Conservation (phyloP, 1,140 invertebrate species). For the Triops cancriformis region DNA sequence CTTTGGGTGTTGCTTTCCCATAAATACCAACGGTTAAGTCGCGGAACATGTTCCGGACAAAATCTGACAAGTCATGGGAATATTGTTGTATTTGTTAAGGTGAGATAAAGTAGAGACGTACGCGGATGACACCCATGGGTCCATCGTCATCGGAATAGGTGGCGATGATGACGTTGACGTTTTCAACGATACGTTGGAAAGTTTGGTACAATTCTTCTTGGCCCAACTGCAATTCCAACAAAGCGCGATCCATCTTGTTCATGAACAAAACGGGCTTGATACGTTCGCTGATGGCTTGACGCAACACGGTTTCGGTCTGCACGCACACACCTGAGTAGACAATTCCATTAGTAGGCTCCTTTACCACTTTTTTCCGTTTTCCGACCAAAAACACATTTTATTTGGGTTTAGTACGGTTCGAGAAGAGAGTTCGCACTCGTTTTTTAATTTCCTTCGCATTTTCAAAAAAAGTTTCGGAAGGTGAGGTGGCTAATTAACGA, state of each 20-base stretch:
- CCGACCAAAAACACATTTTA: neutral
- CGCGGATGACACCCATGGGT: constrained; percentile 97
- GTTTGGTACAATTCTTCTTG: constrained; percentile 97
- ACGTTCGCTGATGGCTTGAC: constrained; percentile 97
- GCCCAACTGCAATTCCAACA: constrained; percentile 89
- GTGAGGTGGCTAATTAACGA: no score
- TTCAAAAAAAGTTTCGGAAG: no score
- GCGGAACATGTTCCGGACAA: constrained; percentile 16
- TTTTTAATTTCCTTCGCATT: no score
- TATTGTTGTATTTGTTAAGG: constrained; percentile 37
- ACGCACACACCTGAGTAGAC: constrained; percentile 95
- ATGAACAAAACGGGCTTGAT: constrained; percentile 99
- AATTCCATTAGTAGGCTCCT: neutral
- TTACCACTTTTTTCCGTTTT: neutral
- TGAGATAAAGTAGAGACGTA: neutral
- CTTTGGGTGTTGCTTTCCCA: neutral
- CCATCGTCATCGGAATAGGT: constrained; percentile 96
- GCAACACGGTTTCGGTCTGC: constrained; percentile 96
- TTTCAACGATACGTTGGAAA: constrained; percentile 99
- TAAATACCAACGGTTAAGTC: neutral
- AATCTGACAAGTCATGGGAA: constrained; percentile 12
- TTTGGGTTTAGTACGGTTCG: no score
- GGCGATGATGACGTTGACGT: constrained; percentile 99
- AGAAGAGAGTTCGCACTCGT: no score
- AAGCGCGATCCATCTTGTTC: constrained; percentile 99